Conservation (phyloP, 2,797 vertebrate genomes). For the Fundulus diaphanus region DNA sequence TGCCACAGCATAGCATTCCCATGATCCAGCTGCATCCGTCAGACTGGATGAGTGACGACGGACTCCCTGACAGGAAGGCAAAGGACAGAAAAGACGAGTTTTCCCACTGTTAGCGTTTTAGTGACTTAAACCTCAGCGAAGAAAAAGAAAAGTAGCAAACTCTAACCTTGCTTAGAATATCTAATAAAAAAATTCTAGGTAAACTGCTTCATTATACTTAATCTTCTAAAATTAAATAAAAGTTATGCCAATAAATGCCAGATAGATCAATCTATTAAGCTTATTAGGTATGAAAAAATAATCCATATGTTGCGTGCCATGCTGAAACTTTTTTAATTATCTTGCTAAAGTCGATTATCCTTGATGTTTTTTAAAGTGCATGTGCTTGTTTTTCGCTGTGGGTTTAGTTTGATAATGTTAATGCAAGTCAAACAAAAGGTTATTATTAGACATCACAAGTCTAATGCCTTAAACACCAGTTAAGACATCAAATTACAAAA, state of each 20-base stretch:
- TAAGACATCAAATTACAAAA: not conserved
- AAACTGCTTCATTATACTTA: too few species aligned
- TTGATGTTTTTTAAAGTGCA: not conserved
- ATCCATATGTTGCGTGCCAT: too few species aligned
- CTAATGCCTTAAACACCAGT: not conserved
- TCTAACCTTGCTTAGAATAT: slow-evolving; percentile 1
- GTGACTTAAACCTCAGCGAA: not conserved
- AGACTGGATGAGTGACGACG: slow-evolving; percentile 15
- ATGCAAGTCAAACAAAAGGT: not conserved
- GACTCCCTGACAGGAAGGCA: slow-evolving; percentile 2
- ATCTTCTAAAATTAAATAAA: not conserved
- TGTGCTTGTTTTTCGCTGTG: not conserved
- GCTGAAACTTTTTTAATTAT: not conserved
- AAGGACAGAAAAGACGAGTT: not conserved
- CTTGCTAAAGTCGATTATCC: not conserved
- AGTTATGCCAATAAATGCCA: not conserved
- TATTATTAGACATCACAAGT: not conserved
- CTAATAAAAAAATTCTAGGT: not conserved
- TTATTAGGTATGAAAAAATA: not conserved
- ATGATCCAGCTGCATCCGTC: slow-evolving; percentile 45
- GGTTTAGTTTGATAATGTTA: not conserved
- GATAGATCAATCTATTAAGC: not conserved
- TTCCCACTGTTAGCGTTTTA: not conserved
- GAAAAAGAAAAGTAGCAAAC: too few species aligned
- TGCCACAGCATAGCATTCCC: slow-evolving; percentile 60